Percentiles rank a stretch among this genome's conserved stretches.
phyloP scores from a whole-genome alignment of 2,113 vertebrate species.

The Axis porcinus region DNA sequence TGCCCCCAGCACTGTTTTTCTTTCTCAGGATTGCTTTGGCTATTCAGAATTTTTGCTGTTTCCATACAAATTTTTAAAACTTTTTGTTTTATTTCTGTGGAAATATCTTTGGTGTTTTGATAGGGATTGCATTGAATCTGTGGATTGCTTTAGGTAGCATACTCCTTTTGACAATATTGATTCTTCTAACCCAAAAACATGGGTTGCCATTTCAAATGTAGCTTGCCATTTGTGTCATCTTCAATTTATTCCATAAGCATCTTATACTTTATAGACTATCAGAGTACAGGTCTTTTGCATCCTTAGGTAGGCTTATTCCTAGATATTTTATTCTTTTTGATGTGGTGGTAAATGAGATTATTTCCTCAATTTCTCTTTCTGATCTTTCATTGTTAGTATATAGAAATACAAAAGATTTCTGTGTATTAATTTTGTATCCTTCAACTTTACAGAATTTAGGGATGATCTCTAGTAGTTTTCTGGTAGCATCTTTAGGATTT shows the following conservation, averaged over 20 bases:
- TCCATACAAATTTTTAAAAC: not conserved
- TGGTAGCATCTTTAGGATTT: not conserved
- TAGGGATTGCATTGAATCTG: not conserved
- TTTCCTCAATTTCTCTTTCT: not conserved
- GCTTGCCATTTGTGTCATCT: not conserved
- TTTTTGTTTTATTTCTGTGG: not conserved
- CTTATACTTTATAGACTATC: not conserved
- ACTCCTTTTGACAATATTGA: not conserved
- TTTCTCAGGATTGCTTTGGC: not conserved
- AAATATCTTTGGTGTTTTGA: not conserved
- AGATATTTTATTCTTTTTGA: not conserved
- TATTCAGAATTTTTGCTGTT: not conserved
- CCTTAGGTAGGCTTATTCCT: not conserved
- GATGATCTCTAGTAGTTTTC: not conserved
- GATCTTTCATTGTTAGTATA: not conserved
- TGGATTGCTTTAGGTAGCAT: not conserved
- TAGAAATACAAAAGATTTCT: not conserved
- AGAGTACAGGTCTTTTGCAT: not conserved
- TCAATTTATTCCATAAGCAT: not conserved
- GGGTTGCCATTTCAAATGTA: not conserved
- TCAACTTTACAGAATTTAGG: not conserved
- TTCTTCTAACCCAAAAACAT: not conserved
- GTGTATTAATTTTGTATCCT: not conserved
- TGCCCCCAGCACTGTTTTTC: not conserved
- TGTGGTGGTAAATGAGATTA: not conserved